Base-by-base conservation (phyloP, 2,888 invertebrate species). In the Holacanthella duospinosa region DNA sequence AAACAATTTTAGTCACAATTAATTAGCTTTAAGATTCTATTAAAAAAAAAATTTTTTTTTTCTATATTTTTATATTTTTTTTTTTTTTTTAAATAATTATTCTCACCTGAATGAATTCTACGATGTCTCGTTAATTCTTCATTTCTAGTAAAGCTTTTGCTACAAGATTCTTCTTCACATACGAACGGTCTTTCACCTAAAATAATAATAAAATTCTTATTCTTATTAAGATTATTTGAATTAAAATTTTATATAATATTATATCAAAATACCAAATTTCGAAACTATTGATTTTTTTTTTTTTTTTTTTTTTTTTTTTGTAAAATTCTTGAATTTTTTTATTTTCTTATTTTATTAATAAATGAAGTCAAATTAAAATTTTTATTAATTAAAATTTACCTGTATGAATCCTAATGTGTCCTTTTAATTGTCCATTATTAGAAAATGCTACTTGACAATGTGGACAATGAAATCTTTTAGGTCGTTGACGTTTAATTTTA, bases 91-190 rank as follows among this genome's bases (percentile, higher is more conserved):
- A n/a, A n/a, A n/a, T n/a, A n/a, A n/a, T n/a, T n/a, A n/a, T n/a
- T n/a, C n/a, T 66, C 67, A 72, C 72, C 92, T 0, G 90, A 88
- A 77, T 93, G 93, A 56, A 93, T 93, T 69, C 92, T 81, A 75
- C 89, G 89, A 77, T 93, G 93, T n/a, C 93, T 82, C 0, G 93
- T 93, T 72, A 93, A 77, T 75, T 93, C 93, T 75, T 93, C 93
- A 77, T 93, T 93, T 69, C 93, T 83, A 0, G 93, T 93, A 75
- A 93, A 93, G 0, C 89, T 88, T 76, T 93, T 93, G 0, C 89
- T 89, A 75, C 93, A 93, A 55, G 85, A 85, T 68, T 86, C 85
- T 63, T 86, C 86, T 64, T 91, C 90, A 75, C 93, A 93, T 72
- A 87, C 87, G 75, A 87, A 93, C 0, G 93, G 93, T 60, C 93